phyloP scores from a whole-genome alignment of 2,888 invertebrate genomes.

The Phorcus lineatus region DNA sequence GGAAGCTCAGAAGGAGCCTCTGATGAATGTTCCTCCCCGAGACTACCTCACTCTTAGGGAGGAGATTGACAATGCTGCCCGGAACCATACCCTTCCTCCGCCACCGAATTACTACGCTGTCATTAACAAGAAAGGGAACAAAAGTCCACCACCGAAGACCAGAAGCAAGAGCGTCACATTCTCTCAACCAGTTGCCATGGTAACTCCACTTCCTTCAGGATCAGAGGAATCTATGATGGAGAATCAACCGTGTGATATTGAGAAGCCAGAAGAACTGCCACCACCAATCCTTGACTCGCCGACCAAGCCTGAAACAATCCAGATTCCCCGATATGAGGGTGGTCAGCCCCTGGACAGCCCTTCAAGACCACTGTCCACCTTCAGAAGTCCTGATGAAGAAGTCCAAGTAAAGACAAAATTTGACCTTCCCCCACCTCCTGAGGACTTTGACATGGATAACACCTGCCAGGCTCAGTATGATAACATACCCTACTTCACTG shows the following conservation, averaged over 20 bases:
- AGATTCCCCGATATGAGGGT: conserved; percentile 31
- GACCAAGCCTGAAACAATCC: conserved; percentile 21
- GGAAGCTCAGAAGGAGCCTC: conserved; percentile 7
- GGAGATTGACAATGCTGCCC: not conserved
- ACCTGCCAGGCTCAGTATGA: conserved; percentile 19
- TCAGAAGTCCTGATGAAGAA: conserved; percentile 32
- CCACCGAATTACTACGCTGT: conserved; percentile 9
- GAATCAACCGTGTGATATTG: conserved; percentile 17
- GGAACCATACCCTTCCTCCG: not conserved
- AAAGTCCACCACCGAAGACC: conserved; percentile 42
- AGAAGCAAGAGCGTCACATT: conserved; percentile 64
- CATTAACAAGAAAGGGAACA: conserved; percentile 40
- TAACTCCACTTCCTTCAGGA: conserved; percentile 65
- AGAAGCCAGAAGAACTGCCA: conserved; percentile 16
- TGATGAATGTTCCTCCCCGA: conserved; percentile 1
- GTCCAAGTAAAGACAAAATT: not conserved
- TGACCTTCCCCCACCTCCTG: conserved; percentile 10
- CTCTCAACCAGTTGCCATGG: conserved; percentile 66
- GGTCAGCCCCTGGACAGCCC: conserved; percentile 25
- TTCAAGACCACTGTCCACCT: conserved; percentile 39
- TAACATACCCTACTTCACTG: conserved; percentile 24
- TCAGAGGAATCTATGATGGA: conserved; percentile 63
- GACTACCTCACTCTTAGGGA: conserved; percentile 22
- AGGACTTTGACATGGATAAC: conserved; percentile 18
- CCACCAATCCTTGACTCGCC: conserved; percentile 21